Evolutionary conservation across 2,888 invertebrate genomes (phyloP).

Genomic region (Cybosia mesomella): DNA sequence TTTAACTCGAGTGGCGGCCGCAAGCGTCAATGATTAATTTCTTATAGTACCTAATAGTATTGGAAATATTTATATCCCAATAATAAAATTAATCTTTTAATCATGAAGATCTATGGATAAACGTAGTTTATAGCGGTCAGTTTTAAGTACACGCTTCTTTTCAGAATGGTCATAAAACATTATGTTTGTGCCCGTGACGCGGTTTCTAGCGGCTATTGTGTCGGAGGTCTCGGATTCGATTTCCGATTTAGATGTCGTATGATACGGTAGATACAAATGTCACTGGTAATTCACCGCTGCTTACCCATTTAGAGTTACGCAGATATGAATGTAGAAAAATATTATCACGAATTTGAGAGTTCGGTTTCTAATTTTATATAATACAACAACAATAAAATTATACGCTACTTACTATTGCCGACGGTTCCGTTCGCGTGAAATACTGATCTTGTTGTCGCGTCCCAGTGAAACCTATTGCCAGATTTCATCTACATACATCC

Average conservation of each 20-base stretch:
- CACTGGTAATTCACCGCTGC: not conserved
- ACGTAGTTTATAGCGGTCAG: slow-evolving; percentile 25
- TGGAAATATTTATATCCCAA: slow-evolving; percentile 41
- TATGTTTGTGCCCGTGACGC: slow-evolving; percentile 19
- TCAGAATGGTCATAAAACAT: slow-evolving; percentile 18
- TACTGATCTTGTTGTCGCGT: too few species aligned
- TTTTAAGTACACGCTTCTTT: slow-evolving; percentile 22
- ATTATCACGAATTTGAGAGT: not conserved
- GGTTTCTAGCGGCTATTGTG: not conserved
- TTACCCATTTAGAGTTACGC: not conserved
- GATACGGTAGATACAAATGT: too few species aligned
- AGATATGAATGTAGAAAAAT: too few species aligned
- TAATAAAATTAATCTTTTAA: slow-evolving; percentile 49
- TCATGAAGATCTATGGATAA: slow-evolving; percentile 30
- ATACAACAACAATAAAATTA: not conserved
- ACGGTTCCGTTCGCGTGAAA: not conserved
- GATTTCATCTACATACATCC: too few species aligned
- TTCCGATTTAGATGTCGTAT: too few species aligned
- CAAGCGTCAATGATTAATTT: slow-evolving; percentile 67
- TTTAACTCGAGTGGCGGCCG: slow-evolving; percentile 57
- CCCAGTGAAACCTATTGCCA: too few species aligned
- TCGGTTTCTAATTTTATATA: not conserved
- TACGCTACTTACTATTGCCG: not conserved
- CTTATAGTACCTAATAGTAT: slow-evolving; percentile 60
- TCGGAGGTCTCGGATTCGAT: not conserved